These are phyloP conservation scores for Spinus olivaceus DNA, from an alignment of 2,797 vertebrate species.

Conservation along the genomic window DNA sequence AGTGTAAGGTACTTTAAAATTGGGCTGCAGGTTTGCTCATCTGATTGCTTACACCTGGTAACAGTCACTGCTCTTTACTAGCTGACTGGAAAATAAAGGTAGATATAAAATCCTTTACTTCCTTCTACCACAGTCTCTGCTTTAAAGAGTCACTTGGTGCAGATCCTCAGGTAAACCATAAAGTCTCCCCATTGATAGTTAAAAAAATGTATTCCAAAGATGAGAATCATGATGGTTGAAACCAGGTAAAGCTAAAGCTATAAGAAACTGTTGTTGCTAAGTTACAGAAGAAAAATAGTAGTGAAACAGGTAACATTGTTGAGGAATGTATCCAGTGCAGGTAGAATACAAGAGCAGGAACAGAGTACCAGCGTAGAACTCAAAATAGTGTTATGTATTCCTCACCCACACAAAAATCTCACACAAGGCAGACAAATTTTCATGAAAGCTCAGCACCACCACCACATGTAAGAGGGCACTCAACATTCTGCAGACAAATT, in stretches of 20 bases:
- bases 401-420: background rate
- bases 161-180: background rate
- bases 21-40: background rate
- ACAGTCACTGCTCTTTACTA: background rate
- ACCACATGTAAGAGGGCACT: background rate
- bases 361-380: background rate
- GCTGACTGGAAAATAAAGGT: background rate
- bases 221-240: background rate
- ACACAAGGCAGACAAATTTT: background rate
- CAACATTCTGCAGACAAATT: background rate
- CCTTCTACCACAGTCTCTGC: background rate
- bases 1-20: background rate
- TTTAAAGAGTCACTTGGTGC: background rate
- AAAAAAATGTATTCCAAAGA: background rate
- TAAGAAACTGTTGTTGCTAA: background rate
- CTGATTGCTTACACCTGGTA: background rate
- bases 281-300: background rate
- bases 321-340: background rate
- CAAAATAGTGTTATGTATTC: fast-evolving
- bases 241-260: background rate
- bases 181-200: background rate
- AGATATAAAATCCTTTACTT: background rate
- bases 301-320: background rate
- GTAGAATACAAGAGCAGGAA: background rate
- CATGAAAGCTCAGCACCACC: background rate